Conservation (phyloP, 2,888 invertebrate species). For the Eupithecia centaureata region DNA sequence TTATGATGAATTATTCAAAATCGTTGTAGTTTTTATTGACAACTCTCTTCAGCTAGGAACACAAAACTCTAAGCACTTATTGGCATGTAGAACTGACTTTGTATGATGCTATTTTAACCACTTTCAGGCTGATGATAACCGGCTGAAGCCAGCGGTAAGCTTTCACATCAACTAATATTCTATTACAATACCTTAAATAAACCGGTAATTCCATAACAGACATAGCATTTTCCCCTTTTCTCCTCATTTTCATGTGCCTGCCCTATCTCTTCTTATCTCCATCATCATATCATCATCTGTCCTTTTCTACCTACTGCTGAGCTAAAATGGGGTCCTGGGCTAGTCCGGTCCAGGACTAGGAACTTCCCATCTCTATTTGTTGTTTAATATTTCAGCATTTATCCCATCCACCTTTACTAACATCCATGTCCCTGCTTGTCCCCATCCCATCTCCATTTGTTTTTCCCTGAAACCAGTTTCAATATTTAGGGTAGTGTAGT, state of each 20-base stretch:
- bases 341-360: too few relatives aligned
- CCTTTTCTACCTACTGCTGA: too few relatives aligned
- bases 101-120: conserved; percentile 54
- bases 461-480: not conserved
- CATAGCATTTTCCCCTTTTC: too few relatives aligned
- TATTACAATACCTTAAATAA: conserved; percentile 15
- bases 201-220: too few relatives aligned
- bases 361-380: too few relatives aligned
- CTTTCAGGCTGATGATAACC: conserved; percentile 72
- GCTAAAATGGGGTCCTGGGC: too few relatives aligned
- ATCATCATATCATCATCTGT: too few relatives aligned
- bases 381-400: not conserved
- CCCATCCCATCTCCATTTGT: not conserved
- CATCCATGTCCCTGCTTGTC: not conserved
- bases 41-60: not conserved
- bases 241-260: too few relatives aligned
- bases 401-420: not conserved
- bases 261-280: too few relatives aligned
- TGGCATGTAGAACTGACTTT: conserved; percentile 19
- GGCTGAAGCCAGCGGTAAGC: conserved; percentile 78
- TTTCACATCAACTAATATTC: conserved; percentile 17
- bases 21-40: not conserved
- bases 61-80: not conserved
- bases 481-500: not conserved
- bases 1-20: not conserved